phyloP scores from a whole-genome alignment of 2,113 vertebrate species.

The Xenopus laevis region DNA sequence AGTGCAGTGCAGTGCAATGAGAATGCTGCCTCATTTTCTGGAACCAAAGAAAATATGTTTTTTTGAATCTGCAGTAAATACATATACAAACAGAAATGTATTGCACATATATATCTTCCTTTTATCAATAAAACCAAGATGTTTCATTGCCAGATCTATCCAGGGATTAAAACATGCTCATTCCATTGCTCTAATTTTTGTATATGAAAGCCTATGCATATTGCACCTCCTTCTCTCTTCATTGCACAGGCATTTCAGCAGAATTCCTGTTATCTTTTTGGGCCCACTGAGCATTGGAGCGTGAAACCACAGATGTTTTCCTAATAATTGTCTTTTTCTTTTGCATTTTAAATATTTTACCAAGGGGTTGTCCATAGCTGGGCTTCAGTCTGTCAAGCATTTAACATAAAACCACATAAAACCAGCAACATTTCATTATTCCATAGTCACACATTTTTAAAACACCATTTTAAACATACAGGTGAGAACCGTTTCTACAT shows the following conservation, averaged over 20 bases:
- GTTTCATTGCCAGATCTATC: conserved; percentile 12
- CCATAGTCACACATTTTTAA: no score
- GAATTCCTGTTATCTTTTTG: not conserved
- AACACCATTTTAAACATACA: no score
- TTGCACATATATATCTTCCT: not conserved
- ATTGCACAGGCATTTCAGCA: conserved; percentile 26
- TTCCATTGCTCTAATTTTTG: not conserved
- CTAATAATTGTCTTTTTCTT: conserved; percentile 16
- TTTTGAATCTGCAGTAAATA: no score
- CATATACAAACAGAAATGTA: not conserved
- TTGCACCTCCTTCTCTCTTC: conserved; percentile 3
- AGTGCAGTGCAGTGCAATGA: no score
- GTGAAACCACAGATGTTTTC: conserved; percentile 30
- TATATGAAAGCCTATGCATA: conserved; percentile 22
- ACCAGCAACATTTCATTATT: no score
- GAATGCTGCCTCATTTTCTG: no score
- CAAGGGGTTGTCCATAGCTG: no score
- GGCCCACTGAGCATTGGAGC: not conserved
- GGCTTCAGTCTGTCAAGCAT: no score
- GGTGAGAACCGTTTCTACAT: no score
- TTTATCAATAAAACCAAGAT: not conserved
- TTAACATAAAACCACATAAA: no score
- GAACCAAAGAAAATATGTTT: no score
- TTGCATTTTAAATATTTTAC: no score
- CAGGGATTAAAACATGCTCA: not conserved